Evolutionary conservation across 2,113 vertebrate genomes (phyloP).

Genomic region (Callipepla squamata): DNA sequence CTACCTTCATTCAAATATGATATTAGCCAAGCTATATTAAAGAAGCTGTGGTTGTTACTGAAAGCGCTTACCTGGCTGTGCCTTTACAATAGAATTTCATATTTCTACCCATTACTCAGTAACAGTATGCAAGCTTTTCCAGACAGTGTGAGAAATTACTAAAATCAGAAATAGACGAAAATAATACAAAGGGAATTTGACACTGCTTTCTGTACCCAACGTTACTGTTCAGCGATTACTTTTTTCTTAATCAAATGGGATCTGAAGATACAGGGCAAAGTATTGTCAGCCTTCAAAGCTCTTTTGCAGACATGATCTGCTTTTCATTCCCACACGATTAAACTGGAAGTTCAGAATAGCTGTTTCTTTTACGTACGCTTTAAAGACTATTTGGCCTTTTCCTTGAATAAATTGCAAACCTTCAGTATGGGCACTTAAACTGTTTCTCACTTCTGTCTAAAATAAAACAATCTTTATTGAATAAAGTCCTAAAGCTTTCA

Average conservation of each 20-base stretch:
- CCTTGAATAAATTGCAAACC: background rate
- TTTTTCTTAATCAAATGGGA: background rate
- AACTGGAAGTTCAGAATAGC: background rate
- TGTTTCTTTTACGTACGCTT: accelerated
- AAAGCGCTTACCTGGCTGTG: background rate
- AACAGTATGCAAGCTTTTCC: background rate
- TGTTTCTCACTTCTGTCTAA: background rate
- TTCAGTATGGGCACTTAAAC: background rate
- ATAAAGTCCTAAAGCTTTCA: background rate
- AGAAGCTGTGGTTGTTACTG: background rate
- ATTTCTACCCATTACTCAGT: background rate
- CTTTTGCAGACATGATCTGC: background rate
- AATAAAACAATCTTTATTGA: background rate
- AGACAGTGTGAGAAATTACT: background rate
- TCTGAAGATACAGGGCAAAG: background rate
- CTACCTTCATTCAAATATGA: background rate
- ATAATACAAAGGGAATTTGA: background rate
- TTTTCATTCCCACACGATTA: background rate
- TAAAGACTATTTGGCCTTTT: background rate
- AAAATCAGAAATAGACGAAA: background rate
- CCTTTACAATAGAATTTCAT: background rate
- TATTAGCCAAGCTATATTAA: background rate
- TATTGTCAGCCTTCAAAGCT: background rate
- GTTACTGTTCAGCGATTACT: background rate
- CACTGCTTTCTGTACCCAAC: background rate